Conservation (phyloP, 2,797 vertebrate genomes). For the Sebastes steindachneri region DNA sequence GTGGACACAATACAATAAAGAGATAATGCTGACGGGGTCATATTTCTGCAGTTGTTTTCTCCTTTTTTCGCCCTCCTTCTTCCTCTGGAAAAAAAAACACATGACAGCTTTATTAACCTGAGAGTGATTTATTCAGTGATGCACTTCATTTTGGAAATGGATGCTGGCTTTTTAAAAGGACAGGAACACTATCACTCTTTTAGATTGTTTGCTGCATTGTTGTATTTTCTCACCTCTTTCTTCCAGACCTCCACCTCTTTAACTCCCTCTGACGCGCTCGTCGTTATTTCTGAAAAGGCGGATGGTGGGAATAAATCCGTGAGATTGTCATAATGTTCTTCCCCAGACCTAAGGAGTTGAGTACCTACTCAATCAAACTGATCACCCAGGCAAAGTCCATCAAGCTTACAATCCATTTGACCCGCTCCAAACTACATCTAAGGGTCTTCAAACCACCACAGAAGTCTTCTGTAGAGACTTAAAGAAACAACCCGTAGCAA, state of each 20-base stretch:
- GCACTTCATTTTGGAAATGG: slow-evolving; percentile 69
- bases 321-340: slow-evolving; percentile 59
- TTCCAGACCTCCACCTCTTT: neutral
- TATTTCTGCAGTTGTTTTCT: slow-evolving; percentile 57
- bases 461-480: slow-evolving; percentile 18
- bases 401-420: slow-evolving; percentile 50
- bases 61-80: slow-evolving; percentile 27
- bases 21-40: slow-evolving; percentile 60
- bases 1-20: slow-evolving; percentile 49
- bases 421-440: slow-evolving; percentile 33
- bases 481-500: slow-evolving; percentile 16
- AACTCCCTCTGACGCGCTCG: slow-evolving; percentile 3
- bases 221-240: slow-evolving; percentile 7
- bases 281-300: slow-evolving; percentile 27
- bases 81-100: slow-evolving; percentile 53
- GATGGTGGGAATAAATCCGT: slow-evolving; percentile 58
- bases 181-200: slow-evolving; percentile 69
- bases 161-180: slow-evolving; percentile 72
- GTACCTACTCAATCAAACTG: slow-evolving; percentile 57
- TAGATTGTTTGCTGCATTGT: slow-evolving; percentile 53
- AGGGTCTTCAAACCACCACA: slow-evolving; percentile 31
- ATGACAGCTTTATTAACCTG: slow-evolving; percentile 80
- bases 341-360: slow-evolving; percentile 31
- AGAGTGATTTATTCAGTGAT: slow-evolving; percentile 71
- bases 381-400: slow-evolving; percentile 29